These are phyloP conservation scores for Acrocephalus arundinaceus DNA, from an alignment of 2,113 vertebrate genomes.

Conservation along the genomic window DNA sequence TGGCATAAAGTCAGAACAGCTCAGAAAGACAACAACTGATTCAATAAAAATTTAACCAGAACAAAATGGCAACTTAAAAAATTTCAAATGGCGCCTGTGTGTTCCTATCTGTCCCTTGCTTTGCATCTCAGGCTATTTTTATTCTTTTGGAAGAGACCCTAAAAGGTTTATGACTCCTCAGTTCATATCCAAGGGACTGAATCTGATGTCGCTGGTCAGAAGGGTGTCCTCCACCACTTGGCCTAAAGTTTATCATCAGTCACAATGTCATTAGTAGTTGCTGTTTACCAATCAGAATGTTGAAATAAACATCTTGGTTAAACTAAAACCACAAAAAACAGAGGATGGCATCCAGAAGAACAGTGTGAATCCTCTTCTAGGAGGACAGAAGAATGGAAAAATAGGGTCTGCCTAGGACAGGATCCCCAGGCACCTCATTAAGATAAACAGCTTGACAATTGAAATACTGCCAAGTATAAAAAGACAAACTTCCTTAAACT, in stretches of 20 bases:
- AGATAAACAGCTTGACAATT: not conserved
- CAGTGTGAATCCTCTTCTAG: not conserved
- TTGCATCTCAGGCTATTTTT: not conserved
- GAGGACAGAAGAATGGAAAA: not conserved
- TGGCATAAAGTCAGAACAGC: slow-evolving; percentile 17
- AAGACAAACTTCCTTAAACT: not conserved
- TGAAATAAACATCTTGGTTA: not conserved
- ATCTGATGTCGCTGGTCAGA: not conserved
- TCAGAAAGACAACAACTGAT: slow-evolving; percentile 11
- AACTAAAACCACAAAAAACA: not conserved
- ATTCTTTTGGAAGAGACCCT: not conserved
- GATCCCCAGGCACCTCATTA: not conserved
- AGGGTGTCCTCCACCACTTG: not conserved
- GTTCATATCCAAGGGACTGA: not conserved
- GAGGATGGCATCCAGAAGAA: not conserved
- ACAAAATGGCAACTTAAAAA: not conserved
- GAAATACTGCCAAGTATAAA: not conserved
- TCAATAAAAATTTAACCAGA: slow-evolving; percentile 27
- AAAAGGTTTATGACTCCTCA: not conserved
- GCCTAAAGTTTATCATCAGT: not conserved
- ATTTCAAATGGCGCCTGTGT: not conserved
- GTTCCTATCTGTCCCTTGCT: not conserved
- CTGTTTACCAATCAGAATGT: not conserved
- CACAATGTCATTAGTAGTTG: not conserved
- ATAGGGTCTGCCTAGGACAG: not conserved